phyloP scores from a whole-genome alignment of 1,140 invertebrate species.

The Hyles vespertilio region DNA sequence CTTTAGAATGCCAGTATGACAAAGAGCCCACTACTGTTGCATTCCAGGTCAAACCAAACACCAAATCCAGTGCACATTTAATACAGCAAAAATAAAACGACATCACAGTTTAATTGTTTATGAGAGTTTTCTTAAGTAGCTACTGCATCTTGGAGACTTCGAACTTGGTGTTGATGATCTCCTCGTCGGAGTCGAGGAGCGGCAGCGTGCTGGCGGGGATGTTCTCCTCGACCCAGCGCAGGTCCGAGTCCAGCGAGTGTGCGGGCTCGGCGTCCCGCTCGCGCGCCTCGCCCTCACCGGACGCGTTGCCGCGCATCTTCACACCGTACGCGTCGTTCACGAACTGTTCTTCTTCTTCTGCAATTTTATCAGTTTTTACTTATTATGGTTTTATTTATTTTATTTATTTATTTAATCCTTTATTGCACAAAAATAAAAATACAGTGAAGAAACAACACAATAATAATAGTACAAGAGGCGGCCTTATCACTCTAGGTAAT shows the following conservation, averaged over 20 bases:
- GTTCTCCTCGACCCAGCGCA: conserved; percentile 95
- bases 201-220: conserved; percentile 88
- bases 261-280: conserved; percentile 31
- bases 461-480: too few species aligned
- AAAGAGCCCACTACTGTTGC: not conserved
- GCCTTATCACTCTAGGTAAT: too few species aligned
- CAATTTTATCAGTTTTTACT: not conserved
- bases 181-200: conserved; percentile 92
- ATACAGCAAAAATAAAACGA: conserved; percentile 13
- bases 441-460: too few species aligned
- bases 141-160: conserved; percentile 95
- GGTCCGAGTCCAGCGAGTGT: conserved; percentile 82
- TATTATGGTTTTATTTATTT: too few species aligned
- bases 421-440: too few species aligned
- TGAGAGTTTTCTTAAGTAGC: conserved; percentile 32
- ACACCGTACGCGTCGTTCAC: conserved; percentile 91
- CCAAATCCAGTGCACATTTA: not conserved
- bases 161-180: conserved; percentile 91
- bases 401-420: too few species aligned
- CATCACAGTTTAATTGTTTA: conserved; percentile 41
- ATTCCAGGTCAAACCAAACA: not conserved
- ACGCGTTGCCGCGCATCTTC: conserved; percentile 81
- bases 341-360: conserved; percentile 86
- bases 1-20: too few species aligned
- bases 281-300: conserved; percentile 23